Evolutionary conservation across 1,140 invertebrate genomes (phyloP), one percentile per base, ranked within the genome.

Genomic region (Cryptotermes secundus): DNA sequence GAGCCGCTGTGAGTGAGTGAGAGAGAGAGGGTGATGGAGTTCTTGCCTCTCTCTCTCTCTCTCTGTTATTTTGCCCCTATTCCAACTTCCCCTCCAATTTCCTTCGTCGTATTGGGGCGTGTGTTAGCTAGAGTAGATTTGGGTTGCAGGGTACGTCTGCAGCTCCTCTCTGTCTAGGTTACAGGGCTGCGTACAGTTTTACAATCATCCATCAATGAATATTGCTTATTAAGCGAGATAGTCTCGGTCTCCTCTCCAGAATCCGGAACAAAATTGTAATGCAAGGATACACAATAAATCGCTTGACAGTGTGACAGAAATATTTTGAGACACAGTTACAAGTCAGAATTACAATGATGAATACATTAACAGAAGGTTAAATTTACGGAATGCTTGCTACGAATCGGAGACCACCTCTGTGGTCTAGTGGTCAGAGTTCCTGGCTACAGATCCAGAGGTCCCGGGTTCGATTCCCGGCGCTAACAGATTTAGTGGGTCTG

Each of bases 11-110:
- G 80, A 81, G 38, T 19, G 45, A 49, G 16, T 19, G 45, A 34
- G 26, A 26, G 80, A 6, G 80, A 1, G n/a, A n/a, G n/a, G 9
- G 36, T n/a, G 35, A 42, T 24, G 10, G 80, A n/a, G 26, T 9
- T 35, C n/a, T n/a, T n/a, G n/a, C 34, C 80, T 38, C 80, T 81
- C 80, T 38, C 19, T 38, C 80, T 14, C 35, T 42, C 45, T 19
- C 45, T 14, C 24, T n/a, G 84, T 85, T 85, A 85, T 85, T 85
- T 85, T 85, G 84, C 84, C 34, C 82, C 49, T 26, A 80, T 84
- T 84, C 72, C 83, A 79, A 80, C 83, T 84, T 84, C 83, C 83
- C 83, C 83, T 80, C 83, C 83, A 84, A 84, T 84, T 84, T 84
- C 83, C 83, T 84, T 80, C 83, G 35, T 84, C 83, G 42, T 84